A percentile compares a stretch with the other conserved stretches of the same genome.
Evolutionary conservation across 2,113 vertebrate species (phyloP).

Genomic region (Campylomormyrus numenius): DNA sequence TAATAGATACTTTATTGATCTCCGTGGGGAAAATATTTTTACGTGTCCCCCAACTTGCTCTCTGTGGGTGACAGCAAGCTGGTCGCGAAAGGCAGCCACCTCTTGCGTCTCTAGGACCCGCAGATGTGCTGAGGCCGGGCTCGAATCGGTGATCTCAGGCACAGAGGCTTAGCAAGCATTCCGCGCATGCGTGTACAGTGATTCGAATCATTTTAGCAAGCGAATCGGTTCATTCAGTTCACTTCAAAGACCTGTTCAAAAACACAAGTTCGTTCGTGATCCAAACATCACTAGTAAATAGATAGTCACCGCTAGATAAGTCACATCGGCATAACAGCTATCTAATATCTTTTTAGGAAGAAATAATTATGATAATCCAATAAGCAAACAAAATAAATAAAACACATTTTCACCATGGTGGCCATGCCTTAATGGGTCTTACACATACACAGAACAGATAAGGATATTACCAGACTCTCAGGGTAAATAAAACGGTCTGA

Average conservation of each 20-base stretch:
- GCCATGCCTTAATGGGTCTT: background rate
- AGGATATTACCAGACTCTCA: no score
- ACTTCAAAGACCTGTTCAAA: background rate
- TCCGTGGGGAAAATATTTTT: no score
- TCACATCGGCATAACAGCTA: background rate
- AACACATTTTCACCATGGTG: background rate
- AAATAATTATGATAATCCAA: background rate
- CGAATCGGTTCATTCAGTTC: background rate
- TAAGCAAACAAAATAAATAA: background rate
- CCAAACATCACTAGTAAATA: background rate
- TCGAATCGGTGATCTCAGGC: no score
- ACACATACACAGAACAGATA: background rate
- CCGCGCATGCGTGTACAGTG: background rate
- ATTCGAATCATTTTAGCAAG: background rate
- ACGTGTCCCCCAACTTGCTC: no score
- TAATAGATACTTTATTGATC: no score
- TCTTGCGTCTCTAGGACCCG: no score
- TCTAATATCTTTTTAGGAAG: background rate
- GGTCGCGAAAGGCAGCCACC: no score
- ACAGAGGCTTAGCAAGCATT: background rate
- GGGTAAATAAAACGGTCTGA: no score
- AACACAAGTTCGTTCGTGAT: background rate
- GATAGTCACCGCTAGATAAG: background rate
- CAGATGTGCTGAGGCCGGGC: no score
- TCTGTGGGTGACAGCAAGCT: no score